Conservation (phyloP, 2,113 vertebrate genomes). For the Sander lucioperca region DNA sequence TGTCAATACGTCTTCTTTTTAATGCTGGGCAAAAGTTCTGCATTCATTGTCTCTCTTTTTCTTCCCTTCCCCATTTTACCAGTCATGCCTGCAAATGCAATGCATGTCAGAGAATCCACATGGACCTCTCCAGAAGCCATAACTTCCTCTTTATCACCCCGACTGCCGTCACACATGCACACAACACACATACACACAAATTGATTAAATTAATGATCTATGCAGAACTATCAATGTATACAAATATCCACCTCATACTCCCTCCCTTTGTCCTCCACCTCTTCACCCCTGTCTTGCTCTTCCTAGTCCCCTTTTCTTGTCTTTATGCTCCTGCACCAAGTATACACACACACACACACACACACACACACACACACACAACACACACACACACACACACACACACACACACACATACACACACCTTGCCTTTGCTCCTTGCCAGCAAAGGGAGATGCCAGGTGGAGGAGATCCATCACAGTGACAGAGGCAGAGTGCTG, state of each 20-base stretch:
- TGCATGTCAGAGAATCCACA: neutral
- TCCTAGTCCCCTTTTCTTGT: neutral
- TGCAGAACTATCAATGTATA: slow-evolving; percentile 2
- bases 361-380: slow-evolving; percentile 7
- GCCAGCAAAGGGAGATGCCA: slow-evolving; percentile 47
- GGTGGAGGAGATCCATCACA: slow-evolving; percentile 73
- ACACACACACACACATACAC: slow-evolving; percentile 9
- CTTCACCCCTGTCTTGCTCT: neutral
- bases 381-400: neutral
- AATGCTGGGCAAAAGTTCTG: slow-evolving; percentile 1
- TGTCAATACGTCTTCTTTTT: slow-evolving; percentile 25
- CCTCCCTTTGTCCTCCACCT: neutral
- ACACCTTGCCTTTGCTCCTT: slow-evolving; percentile 23
- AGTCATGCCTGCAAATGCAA: slow-evolving; percentile 7
- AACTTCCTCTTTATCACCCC: slow-evolving; percentile 3
- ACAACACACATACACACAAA: neutral
- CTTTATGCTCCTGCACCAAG: slow-evolving; percentile 7
- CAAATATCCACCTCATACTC: slow-evolving; percentile 15
- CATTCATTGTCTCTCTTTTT: neutral
- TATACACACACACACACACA: neutral
- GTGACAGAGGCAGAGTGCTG: slow-evolving; percentile 58
- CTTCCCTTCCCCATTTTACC: neutral
- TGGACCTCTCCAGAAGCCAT: neutral
- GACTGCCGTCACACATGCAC: neutral
- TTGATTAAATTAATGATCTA: neutral